Evolutionary conservation across 2,113 vertebrate species (phyloP).

Genomic region (Lycaon pictus): DNA sequence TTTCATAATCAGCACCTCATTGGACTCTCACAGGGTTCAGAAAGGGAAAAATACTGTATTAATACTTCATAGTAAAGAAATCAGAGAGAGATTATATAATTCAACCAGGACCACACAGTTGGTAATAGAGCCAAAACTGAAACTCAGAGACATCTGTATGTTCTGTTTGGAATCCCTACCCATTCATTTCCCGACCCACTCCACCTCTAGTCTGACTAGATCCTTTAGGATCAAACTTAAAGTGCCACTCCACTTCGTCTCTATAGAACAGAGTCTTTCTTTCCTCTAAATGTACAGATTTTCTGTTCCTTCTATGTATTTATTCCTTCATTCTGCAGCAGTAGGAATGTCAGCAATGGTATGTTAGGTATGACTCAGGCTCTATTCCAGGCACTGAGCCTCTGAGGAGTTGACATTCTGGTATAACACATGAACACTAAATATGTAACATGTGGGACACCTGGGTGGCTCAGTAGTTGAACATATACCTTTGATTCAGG

Average conservation of each 20-base stretch:
- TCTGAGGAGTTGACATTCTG: background rate
- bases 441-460: background rate
- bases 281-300: background rate
- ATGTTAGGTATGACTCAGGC: background rate
- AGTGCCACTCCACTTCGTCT: background rate
- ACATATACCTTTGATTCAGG: no score
- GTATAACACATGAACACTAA: background rate
- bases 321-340: background rate
- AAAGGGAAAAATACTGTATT: background rate
- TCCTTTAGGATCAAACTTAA: background rate
- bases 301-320: background rate
- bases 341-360: background rate
- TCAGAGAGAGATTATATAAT: background rate
- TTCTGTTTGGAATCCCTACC: background rate
- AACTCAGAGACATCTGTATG: background rate
- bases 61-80: background rate
- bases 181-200: fast-evolving
- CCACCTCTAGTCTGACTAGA: background rate
- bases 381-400: background rate
- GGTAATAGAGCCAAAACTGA: background rate
- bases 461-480: no score
- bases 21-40: background rate
- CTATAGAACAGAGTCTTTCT: background rate
- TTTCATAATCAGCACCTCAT: background rate
- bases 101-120: background rate